Evolutionary conservation across 2,113 vertebrate genomes (phyloP), one percentile per base, ranked within the genome.

Genomic region (Chunga burmeisteri): DNA sequence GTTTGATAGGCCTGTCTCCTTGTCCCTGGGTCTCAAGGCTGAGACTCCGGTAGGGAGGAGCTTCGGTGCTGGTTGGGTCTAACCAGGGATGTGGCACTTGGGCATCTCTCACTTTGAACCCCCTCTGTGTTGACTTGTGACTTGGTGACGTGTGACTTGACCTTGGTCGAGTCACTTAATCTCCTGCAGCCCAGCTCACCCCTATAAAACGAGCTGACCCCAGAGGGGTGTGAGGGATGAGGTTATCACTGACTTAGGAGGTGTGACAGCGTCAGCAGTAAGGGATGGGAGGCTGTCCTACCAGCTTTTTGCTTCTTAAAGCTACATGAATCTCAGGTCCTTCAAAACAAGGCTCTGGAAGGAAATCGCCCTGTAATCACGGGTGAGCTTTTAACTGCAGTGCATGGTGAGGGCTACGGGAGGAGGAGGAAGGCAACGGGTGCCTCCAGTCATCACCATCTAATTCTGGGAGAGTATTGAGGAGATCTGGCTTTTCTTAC

Each of bases 331-430:
- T 10, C 22, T 58, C 79, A 66, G 11, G 15, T 68, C 62, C 49
- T 49, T 63, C 62, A 13, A 44, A 90, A 34, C 0, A 11, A 75
- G 27, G 27, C 42, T 50, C n/a, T 21, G 86, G 72, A 77, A 80
- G 59, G 81, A 72, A 66, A 79, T 20, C 27, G 16, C 11, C 55
- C 36, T 29, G 36, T 44, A 70, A 46, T 10, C 40, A 9, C 4
- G 4, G 66, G 26, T n/a, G 14, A 91, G 14, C 7, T 34, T 56
- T 58, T 36, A 27, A 23, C 67, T 53, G 3, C 53, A 26, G 52
- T 0, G 6, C 0, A 0, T 11, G 62, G 47, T 7, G 53, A 77
- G 61, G 32, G 32, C 38, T 52, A 1, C 0, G 10, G 81, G 29
- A 58, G 70, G 40, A 26, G 44, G 32, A 87, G 27, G 61, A 36